Evolutionary conservation across 2,797 vertebrate species (phyloP).

Genomic region (Chaunax sp.): DNA sequence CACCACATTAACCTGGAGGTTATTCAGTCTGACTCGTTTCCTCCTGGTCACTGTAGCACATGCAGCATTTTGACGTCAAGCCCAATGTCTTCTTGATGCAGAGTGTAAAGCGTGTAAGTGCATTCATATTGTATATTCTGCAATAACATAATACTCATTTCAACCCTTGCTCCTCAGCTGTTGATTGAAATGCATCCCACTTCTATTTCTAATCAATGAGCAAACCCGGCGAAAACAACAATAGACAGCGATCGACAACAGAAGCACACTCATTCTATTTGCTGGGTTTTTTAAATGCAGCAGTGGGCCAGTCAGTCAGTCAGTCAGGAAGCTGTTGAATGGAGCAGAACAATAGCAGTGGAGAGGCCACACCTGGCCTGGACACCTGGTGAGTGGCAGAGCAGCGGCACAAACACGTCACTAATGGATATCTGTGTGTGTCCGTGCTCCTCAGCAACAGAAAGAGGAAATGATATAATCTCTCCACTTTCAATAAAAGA

Average conservation of each 20-base stretch:
- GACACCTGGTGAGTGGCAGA: constrained; percentile 71
- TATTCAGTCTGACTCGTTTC: constrained; percentile 58
- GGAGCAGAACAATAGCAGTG: constrained; percentile 66
- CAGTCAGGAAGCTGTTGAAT: constrained; percentile 73
- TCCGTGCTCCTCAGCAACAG: constrained; percentile 30
- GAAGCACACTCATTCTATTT: constrained; percentile 46
- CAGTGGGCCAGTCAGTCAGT: constrained; percentile 58
- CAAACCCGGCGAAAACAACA: constrained; percentile 42
- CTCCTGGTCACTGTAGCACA: constrained; percentile 42
- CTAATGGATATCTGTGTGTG: constrained; percentile 38
- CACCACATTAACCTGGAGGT: constrained; percentile 70
- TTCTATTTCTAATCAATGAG: constrained; percentile 34
- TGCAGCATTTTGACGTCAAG: constrained; percentile 18
- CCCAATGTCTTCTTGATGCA: neutral
- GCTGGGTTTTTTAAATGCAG: constrained; percentile 35
- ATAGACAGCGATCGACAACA: constrained; percentile 34
- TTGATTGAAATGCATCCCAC: constrained; percentile 41
- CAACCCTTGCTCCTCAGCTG: constrained; percentile 10
- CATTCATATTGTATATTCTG: neutral
- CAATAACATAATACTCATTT: constrained; percentile 13
- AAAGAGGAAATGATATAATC: constrained; percentile 12
- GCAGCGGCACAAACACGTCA: constrained; percentile 55
- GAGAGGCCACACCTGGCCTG: constrained; percentile 73
- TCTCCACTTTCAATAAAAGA: constrained; percentile 5
- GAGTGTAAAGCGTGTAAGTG: constrained; percentile 15